Base-by-base conservation (phyloP, 2,888 invertebrate species). In the Crematogaster levior region DNA sequence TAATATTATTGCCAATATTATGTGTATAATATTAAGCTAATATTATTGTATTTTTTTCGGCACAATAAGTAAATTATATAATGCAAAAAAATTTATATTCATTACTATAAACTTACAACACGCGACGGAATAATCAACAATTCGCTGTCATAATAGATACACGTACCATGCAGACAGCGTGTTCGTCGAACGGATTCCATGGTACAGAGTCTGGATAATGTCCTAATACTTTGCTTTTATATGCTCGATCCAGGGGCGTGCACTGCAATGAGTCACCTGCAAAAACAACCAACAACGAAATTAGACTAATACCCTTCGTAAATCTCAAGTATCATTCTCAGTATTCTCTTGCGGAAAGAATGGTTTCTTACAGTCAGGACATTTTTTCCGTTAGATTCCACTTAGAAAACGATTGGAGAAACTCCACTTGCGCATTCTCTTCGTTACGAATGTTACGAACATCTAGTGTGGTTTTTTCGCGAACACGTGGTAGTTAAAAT, bases 111-210 rank as follows among this genome's bases (percentile, higher is more conserved):
- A 37, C 15, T 51, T 63, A 48, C 18, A 48, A 6, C 24, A 48
- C 30, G 15, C 7, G 3, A 27, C 34, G 15, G 0, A 37, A 51
- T 27, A 79, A 56, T 30, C 24, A 72, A 4, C 18, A 21, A 53
- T 58, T 46, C 21, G 7, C 6, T 27, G 5, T 51, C 24, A 24
- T 30, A 48, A 48, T 21, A 12, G 18, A 34, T 77, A 77, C 18
- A 51, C 96, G 95, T 95, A 99, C 99, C 98, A 99, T 98, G 95
- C 98, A 97, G 89, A 99, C 98, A 91, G 99, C 99, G 95, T 98
- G 97, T 91, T 97, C 97, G 96, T 99, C 99, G 95, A 99, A 99
- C 81, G 97, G 97, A 95, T 98, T 98, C 96, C 97, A 97, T 87
- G 97, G 95, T 84, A 98, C 97, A 95, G 97, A 97, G 92, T 99